A percentile compares a stretch with the other conserved stretches of the same genome.
phyloP scores from a whole-genome alignment of 2,797 vertebrate genomes.

The Chlorospingus semifuscus region DNA sequence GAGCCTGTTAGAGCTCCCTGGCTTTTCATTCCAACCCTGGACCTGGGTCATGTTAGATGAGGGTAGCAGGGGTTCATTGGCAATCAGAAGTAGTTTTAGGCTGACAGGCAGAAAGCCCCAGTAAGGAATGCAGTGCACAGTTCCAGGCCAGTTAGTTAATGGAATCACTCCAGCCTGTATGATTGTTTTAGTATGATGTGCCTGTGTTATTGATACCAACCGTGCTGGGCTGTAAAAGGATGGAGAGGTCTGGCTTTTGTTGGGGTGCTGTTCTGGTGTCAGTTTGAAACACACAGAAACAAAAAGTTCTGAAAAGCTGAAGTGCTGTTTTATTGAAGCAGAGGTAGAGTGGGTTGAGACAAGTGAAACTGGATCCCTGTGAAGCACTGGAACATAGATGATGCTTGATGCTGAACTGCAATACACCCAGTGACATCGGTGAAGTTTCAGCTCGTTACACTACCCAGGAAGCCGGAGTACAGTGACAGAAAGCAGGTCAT shows the following conservation, averaged over 20 bases:
- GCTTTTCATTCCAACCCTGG: neutral
- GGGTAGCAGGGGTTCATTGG: neutral
- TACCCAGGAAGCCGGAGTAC: neutral
- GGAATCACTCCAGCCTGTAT: neutral
- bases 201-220: slow-evolving; percentile 23
- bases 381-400: neutral
- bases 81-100: neutral
- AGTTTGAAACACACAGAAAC: slow-evolving; percentile 31
- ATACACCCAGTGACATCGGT: neutral
- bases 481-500: slow-evolving; percentile 40
- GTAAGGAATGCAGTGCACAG: neutral
- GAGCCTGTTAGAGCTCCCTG: neutral
- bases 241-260: slow-evolving; percentile 33
- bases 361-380: slow-evolving; percentile 25
- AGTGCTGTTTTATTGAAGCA: slow-evolving; percentile 37
- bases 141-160: neutral
- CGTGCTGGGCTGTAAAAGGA: neutral
- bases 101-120: neutral
- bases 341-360: neutral
- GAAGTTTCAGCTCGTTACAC: neutral
- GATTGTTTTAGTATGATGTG: neutral
- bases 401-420: neutral
- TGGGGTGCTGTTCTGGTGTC: neutral
- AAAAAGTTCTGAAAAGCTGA: neutral
- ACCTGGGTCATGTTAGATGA: neutral